Evolutionary conservation across 2,888 invertebrate species (phyloP), one percentile per base, ranked within the genome.

Genomic region (Stenchaetothrips biformis): DNA sequence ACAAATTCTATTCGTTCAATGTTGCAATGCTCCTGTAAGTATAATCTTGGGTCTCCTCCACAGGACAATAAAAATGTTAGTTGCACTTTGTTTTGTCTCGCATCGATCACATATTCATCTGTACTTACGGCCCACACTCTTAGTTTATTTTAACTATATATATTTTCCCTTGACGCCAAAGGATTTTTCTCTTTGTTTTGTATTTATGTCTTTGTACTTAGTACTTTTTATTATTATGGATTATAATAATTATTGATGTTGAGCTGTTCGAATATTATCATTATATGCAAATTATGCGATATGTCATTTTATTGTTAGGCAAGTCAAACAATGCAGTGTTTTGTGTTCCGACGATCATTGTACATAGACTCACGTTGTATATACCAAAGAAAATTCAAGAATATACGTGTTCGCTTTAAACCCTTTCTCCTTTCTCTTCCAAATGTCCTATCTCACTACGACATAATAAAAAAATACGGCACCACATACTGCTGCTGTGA

Each of bases 341-440:
- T 74, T 74, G 67, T 25, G 21, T 74, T 74, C 25, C 11, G 67
- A 74, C 67, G 25, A 74, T 74, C 67, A 74, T 74, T 74, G 67
- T 74, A 74, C 25, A 74, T 74, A 74, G n/a, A 74, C 67, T 74
- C 67, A 74, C 67, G 67, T 74, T 74, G 67, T 74, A 74, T 74
- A 74, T 74, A 74, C 67, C 67, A 74, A 74, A 74, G 67, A 74
- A 74, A 74, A 74, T 74, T 74, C 67, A 74, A 74, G 67, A 74
- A 74, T 74, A 74, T 74, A 74, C 25, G 67, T 74, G 67, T 74
- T 74, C 67, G 67, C 67, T 74, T 74, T 25, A 74, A 74, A 74
- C 21, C 67, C 11, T 59, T 59, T 59, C 25, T 7, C 11, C 25
- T 21, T 25, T 25, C 25, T 25, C 25, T 74, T 21, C 67, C 67